Conservation (phyloP, 2,797 vertebrate species). For the Ctenosaura bakeri region DNA sequence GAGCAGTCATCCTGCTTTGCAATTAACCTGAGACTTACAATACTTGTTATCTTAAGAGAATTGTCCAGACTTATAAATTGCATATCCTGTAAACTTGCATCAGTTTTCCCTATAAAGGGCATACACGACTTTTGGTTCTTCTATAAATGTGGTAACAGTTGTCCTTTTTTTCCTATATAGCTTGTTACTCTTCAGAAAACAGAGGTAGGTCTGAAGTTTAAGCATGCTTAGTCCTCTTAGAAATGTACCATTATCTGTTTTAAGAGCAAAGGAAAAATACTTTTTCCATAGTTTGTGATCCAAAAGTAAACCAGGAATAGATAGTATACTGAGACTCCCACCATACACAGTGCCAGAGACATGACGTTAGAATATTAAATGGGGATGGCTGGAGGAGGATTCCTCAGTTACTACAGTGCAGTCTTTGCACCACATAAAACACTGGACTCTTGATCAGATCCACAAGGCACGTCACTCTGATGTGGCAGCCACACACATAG, state of each 20-base stretch:
- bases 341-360: not conserved
- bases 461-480: not conserved
- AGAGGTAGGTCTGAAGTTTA: conserved; percentile 21
- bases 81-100: not conserved
- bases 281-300: not conserved
- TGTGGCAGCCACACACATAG: conserved; percentile 11
- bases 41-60: conserved; percentile 31
- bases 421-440: conserved; percentile 12
- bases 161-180: not conserved
- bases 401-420: not conserved
- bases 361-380: not conserved
- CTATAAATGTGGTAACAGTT: conserved; percentile 33
- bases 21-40: conserved; percentile 43
- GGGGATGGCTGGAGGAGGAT: not conserved
- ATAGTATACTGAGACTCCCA: conserved; percentile 1
- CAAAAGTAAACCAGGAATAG: conserved; percentile 15
- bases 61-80: conserved; percentile 35
- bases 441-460: conserved; percentile 1
- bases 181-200: conserved; percentile 15
- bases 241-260: conserved; percentile 18
- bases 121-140: conserved; percentile 9
- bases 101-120: conserved; percentile 35
- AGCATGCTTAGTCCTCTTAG: conserved; percentile 22
- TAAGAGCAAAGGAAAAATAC: not conserved
- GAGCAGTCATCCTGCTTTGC: conserved; percentile 33